A percentile compares a stretch with the other conserved stretches of the same genome.
These are phyloP conservation scores for Megathymus violae DNA, from an alignment of 1,140 invertebrate species.

Conservation along the genomic window DNA sequence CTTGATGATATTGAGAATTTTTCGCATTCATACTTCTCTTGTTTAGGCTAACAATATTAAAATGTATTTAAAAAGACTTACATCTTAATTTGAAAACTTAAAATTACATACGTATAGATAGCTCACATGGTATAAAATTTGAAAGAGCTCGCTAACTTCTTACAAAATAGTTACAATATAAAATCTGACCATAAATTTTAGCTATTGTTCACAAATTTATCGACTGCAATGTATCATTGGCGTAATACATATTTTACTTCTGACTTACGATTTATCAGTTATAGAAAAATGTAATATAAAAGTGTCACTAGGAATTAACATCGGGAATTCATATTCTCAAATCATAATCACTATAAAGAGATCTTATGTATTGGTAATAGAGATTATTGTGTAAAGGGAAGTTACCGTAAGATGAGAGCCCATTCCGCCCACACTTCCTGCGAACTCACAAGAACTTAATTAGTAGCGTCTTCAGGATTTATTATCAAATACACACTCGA, in stretches of 20 bases:
- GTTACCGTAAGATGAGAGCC: conserved; percentile 45
- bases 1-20: no score
- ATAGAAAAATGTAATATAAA: conserved; percentile 53
- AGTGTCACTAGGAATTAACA: conserved; percentile 43
- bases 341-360: no score
- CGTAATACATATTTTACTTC: conserved; percentile 47
- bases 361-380: conserved; percentile 13
- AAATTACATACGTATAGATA: no score
- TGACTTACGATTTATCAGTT: conserved; percentile 65
- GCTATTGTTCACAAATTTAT: conserved; percentile 4
- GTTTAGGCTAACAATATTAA: no score
- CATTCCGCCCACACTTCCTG: conserved; percentile 58
- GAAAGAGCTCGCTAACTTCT: no score
- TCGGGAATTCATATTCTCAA: conserved; percentile 37
- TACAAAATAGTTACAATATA: no score
- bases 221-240: conserved; percentile 22
- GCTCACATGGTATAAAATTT: no score
- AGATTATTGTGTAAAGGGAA: conserved; percentile 27
- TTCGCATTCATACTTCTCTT: no score
- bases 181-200: no score
- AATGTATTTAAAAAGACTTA: no score
- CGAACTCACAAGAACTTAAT: conserved; percentile 73
- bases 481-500: conserved; percentile 62
- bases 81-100: no score
- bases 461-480: conserved; percentile 57